A percentile compares a stretch with the other conserved stretches of the same genome.
phyloP scores from a whole-genome alignment of 2,113 vertebrate genomes.

The Dascyllus trimaculatus region DNA sequence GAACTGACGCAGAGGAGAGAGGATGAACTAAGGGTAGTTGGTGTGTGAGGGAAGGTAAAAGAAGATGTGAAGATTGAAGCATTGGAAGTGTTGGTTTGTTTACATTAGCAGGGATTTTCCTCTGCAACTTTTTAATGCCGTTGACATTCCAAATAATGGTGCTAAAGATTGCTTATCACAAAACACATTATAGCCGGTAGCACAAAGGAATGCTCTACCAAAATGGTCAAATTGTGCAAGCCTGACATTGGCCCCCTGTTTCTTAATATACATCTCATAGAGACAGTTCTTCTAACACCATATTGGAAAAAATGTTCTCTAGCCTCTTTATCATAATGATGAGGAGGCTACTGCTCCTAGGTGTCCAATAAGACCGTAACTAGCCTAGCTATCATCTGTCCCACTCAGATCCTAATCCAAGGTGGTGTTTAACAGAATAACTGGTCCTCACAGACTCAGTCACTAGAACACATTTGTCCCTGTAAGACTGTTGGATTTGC shows the following conservation, averaged over 20 bases:
- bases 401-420: constrained; percentile 57
- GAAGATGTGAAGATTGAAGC: constrained; percentile 20
- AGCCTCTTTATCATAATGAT: constrained; percentile 75
- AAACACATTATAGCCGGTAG: constrained; percentile 5
- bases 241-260: constrained; percentile 34
- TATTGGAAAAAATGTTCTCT: constrained; percentile 55
- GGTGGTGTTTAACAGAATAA: constrained; percentile 32
- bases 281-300: constrained; percentile 18
- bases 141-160: constrained; percentile 26
- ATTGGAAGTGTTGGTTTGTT: constrained; percentile 19
- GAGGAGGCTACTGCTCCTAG: constrained; percentile 64
- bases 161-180: background rate
- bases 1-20: constrained; percentile 33
- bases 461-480: background rate
- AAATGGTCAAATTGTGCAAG: constrained; percentile 13
- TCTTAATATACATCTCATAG: constrained; percentile 23
- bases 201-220: constrained; percentile 11
- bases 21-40: constrained; percentile 20
- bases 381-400: constrained; percentile 62
- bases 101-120: constrained; percentile 30
- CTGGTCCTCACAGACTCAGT: constrained; percentile 7
- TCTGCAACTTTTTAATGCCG: constrained; percentile 1
- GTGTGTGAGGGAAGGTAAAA: constrained; percentile 23
- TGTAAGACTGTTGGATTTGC: background rate
- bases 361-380: constrained; percentile 75